A percentile compares a stretch with the other conserved stretches of the same genome.
These are phyloP conservation scores for Gymnocephalus cernua DNA, from an alignment of 2,113 vertebrate species.

Conservation along the genomic window DNA sequence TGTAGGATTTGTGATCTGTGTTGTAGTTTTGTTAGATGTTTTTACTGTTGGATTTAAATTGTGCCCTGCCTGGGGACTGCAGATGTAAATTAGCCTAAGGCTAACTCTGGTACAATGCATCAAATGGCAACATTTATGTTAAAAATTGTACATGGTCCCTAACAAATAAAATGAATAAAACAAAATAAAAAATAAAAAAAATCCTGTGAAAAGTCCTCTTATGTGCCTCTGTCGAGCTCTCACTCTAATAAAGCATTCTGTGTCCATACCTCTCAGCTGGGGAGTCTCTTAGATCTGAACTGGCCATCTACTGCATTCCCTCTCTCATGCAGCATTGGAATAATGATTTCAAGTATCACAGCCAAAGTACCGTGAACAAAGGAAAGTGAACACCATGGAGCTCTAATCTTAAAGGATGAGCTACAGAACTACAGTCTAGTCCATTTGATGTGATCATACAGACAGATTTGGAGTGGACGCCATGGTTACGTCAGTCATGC, in stretches of 20 bases:
- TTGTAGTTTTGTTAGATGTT: too few relatives aligned
- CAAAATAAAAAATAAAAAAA: too few relatives aligned
- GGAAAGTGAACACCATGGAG: background rate
- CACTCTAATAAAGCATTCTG: constrained; percentile 22
- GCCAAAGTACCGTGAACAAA: constrained; percentile 14
- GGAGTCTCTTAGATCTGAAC: constrained; percentile 31
- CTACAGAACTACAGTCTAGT: constrained; percentile 13
- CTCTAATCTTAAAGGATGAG: constrained; percentile 24
- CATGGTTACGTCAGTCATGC: too few relatives aligned
- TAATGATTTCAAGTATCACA: constrained; percentile 21
- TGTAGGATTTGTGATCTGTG: too few relatives aligned
- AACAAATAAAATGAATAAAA: too few relatives aligned
- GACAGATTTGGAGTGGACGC: too few relatives aligned
- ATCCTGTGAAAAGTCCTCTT: background rate
- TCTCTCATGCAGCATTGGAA: constrained; percentile 1
- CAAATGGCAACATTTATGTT: too few relatives aligned
- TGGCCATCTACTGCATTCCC: constrained; percentile 3
- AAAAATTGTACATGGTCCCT: too few relatives aligned
- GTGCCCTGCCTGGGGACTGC: too few relatives aligned
- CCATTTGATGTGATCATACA: constrained; percentile 12
- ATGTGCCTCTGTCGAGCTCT: background rate
- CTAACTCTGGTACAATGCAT: too few relatives aligned
- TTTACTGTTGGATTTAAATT: too few relatives aligned
- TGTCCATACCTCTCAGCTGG: background rate
- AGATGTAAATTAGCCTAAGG: too few relatives aligned